Conservation (phyloP, 1,140 invertebrate genomes). For the Bombus picipes region DNA sequence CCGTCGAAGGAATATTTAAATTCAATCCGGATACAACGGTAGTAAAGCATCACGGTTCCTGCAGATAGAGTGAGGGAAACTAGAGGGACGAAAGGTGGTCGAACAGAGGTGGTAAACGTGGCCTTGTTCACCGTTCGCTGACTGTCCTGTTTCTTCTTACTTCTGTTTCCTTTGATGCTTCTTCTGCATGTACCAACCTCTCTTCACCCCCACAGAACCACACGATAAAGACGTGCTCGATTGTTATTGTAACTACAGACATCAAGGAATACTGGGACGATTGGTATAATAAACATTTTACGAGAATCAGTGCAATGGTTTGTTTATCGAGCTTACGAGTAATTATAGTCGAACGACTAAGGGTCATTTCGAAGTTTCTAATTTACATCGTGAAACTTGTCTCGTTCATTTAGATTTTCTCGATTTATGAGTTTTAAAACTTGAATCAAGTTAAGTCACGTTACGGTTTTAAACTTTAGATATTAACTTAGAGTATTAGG, state of each 20-base stretch:
- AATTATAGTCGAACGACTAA: conserved; percentile 14
- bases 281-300: conserved; percentile 48
- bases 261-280: not conserved
- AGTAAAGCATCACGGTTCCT: conserved; percentile 53
- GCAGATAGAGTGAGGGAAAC: not conserved
- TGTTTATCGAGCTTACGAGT: conserved; percentile 24
- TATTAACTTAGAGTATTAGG: too few species aligned
- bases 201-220: not conserved
- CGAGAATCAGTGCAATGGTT: conserved; percentile 23
- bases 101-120: conserved; percentile 20
- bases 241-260: conserved; percentile 20
- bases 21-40: conserved; percentile 67
- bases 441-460: too few species aligned
- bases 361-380: not conserved
- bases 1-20: conserved; percentile 71
- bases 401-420: not conserved
- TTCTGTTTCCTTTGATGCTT: conserved; percentile 10
- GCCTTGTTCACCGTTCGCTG: not conserved
- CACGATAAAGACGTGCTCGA: conserved; percentile 32
- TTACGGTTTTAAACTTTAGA: too few species aligned
- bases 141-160: not conserved
- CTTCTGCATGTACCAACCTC: not conserved
- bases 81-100: not conserved
- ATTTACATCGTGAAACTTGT: not conserved
- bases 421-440: not conserved